Base-by-base conservation (phyloP, 2,113 vertebrate species). In the Reinhardtius hippoglossoides region DNA sequence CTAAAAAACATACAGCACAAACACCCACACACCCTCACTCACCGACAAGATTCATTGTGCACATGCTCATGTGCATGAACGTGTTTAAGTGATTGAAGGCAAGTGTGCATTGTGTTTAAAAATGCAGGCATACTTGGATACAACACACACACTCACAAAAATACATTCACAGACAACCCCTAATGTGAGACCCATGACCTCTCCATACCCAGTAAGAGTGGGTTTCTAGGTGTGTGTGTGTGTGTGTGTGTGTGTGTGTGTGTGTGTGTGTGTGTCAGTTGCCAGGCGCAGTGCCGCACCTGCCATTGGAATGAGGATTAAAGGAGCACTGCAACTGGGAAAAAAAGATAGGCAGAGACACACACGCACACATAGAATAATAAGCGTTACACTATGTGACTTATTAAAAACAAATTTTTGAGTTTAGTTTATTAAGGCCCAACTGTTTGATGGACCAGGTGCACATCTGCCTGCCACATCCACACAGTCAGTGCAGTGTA, bases 121-220 rank as follows among this genome's bases (percentile, higher is more conserved):
- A 13, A 42, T 42, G 40, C 12, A 35, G 70, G 27, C 42, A 20
- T 18, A 50, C 50, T 52, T 52, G 50, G 16, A 16, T n/a, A 20
- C 50, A 48, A 48, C 64, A 52, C 23, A 26, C 16, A 65, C 14
- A 27, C 63, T 48, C 15, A 66, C 24, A 55, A 27, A 62, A 6
- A 18, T 56, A 62, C 62, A 80, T 27, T 42, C 50, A 73, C 75
- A 63, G 48, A 74, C 40, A 79, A 64, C 62, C 20, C 76, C 84
- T 81, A 65, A 72, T 74, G 88, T 85, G 85, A 80, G 78, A 85
- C 84, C 68, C 21, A 9, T 87, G 87, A 91, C 84, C 87, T 78
- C 65, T 76, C 58, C 56, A 42, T 71, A 48, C 55, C 44, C 13
- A 63, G 23, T 84, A 68, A 40, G 48, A 64, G 13, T 64, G 65